A percentile compares a stretch with the other conserved stretches of the same genome.
phyloP scores from a whole-genome alignment of 2,113 vertebrate genomes.

The Sorex fumeus region DNA sequence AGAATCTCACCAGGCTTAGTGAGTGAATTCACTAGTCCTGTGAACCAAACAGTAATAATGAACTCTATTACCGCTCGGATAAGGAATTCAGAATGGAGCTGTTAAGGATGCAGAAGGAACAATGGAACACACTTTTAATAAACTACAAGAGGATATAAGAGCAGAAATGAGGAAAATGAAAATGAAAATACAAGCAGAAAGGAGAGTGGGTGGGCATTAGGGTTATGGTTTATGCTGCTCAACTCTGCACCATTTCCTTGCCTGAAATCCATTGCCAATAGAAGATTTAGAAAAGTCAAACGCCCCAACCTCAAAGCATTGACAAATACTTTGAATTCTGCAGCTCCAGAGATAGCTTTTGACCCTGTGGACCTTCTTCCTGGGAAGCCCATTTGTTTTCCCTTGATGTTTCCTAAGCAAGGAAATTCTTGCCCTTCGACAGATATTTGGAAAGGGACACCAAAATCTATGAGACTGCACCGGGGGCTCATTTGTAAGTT shows the following conservation, averaged over 20 bases:
- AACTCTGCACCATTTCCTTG: too few species aligned
- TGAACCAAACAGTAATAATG: too few species aligned
- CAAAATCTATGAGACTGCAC: not conserved
- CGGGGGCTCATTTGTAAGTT: not conserved
- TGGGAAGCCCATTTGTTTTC: not conserved
- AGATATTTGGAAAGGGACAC: not conserved
- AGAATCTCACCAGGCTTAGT: too few species aligned
- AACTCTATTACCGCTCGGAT: too few species aligned
- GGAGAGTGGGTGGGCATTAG: too few species aligned
- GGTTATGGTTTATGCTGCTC: slow-evolving; percentile 10
- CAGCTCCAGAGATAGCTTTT: not conserved
- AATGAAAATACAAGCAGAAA: too few species aligned
- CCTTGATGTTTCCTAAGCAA: not conserved
- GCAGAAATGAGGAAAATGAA: too few species aligned
- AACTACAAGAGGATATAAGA: too few species aligned
- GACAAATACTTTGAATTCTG: not conserved
- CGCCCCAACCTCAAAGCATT: not conserved
- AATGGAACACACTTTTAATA: too few species aligned
- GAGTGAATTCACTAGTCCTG: too few species aligned
- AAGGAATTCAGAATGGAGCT: too few species aligned
- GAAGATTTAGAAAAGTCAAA: slow-evolving; percentile 39
- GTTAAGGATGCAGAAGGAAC: too few species aligned
- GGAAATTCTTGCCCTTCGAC: not conserved
- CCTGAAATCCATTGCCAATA: not conserved
- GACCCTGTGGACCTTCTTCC: fast-evolving